Percentiles rank a stretch among this genome's conserved stretches.
Evolutionary conservation across 1,140 invertebrate genomes (phyloP).

Genomic region (Drosophila lacteicornis): DNA sequence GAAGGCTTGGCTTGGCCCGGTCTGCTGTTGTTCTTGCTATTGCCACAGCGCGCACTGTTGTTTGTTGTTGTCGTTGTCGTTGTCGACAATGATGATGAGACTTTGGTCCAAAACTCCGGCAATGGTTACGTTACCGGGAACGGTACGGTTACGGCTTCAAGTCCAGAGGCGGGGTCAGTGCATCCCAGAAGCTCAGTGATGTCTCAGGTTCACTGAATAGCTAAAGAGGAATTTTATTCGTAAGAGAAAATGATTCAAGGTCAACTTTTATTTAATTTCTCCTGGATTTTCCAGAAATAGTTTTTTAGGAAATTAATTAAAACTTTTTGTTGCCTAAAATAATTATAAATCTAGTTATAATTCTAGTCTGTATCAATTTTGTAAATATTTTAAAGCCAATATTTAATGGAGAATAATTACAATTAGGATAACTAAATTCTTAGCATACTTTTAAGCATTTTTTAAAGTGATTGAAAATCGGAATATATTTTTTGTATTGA

Average conservation of each 20-base stretch:
- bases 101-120: conserved; percentile 28
- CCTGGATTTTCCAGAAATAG: not conserved
- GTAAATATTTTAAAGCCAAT: no score
- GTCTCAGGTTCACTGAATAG: no score
- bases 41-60: conserved; percentile 40
- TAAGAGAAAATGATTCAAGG: not conserved
- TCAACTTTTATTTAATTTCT: not conserved
- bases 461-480: no score
- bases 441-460: no score
- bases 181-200: not conserved
- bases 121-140: conserved; percentile 20
- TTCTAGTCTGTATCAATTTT: no score
- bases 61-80: conserved; percentile 60
- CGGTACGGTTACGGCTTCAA: conserved; percentile 16
- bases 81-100: conserved; percentile 70
- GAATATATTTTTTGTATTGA: no score
- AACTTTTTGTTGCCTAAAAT: not conserved
- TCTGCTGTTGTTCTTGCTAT: conserved; percentile 37
- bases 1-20: conserved; percentile 43
- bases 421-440: no score
- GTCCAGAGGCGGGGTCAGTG: conserved; percentile 4
- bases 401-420: no score
- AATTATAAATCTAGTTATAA: no score
- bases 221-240: no score
- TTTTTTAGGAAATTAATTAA: not conserved